Evolutionary conservation across 2,113 vertebrate species (phyloP).

Genomic region (Tretioscincus oriximinensis): DNA sequence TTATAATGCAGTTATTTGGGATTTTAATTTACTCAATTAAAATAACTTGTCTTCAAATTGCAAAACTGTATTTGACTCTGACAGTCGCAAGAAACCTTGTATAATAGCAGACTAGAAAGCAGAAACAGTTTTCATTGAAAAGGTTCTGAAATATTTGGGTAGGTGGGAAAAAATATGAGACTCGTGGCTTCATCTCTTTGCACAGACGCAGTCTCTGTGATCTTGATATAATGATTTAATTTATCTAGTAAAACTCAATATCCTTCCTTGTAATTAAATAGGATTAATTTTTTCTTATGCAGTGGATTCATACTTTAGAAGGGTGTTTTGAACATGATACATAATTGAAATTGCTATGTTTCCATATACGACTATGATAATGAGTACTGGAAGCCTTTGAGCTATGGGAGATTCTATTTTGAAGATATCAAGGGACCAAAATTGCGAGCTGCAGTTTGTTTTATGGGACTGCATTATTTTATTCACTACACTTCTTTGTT

Average conservation of each 20-base stretch:
- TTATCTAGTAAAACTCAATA: conserved; percentile 1
- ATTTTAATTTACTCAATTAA: background rate
- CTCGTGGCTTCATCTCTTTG: background rate
- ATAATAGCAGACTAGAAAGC: background rate
- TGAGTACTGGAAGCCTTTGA: background rate
- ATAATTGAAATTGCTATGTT: background rate
- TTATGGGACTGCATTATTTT: background rate
- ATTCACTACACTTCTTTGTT: background rate
- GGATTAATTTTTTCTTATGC: background rate
- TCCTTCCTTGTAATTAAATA: background rate
- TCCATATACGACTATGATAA: background rate
- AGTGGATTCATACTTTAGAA: background rate
- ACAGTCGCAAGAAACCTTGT: background rate
- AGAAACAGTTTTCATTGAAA: background rate
- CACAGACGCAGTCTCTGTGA: background rate
- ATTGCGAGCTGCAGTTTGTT: background rate
- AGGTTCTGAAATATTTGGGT: background rate
- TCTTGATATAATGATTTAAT: conserved; percentile 18
- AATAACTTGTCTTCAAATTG: background rate
- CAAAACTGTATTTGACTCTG: background rate
- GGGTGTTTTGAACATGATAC: conserved; percentile 1
- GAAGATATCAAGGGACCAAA: background rate
- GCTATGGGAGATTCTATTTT: background rate
- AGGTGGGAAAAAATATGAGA: background rate
- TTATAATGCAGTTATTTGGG: background rate